These are phyloP conservation scores for Hypocryptadius cinnamomeus DNA, from an alignment of 2,113 vertebrate species.

Conservation along the genomic window DNA sequence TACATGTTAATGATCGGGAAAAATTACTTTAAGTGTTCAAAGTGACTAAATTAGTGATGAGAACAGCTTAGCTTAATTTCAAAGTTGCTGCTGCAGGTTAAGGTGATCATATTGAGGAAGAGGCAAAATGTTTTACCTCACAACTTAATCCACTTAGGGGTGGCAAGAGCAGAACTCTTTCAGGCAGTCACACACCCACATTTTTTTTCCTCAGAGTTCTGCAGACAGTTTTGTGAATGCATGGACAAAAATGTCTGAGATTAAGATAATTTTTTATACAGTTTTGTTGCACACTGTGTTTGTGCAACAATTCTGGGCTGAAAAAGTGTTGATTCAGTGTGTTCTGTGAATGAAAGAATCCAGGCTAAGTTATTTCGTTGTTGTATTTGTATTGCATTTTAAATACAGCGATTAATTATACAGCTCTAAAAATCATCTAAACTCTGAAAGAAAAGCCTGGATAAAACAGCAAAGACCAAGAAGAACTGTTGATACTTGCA, in stretches of 20 bases:
- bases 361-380: background rate
- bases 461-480: background rate
- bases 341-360: background rate
- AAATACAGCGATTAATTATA: background rate
- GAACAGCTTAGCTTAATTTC: background rate
- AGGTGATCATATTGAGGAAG: background rate
- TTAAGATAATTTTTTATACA: background rate
- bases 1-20: background rate
- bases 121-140: background rate
- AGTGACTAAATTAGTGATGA: background rate
- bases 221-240: background rate
- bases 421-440: background rate
- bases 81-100: background rate
- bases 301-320: background rate
- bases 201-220: background rate
- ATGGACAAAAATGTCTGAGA: background rate
- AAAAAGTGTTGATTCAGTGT: background rate
- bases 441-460: background rate
- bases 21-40: background rate
- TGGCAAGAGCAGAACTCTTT: background rate
- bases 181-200: background rate
- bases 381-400: background rate
- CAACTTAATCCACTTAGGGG: background rate
- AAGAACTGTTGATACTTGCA: background rate
- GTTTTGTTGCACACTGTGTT: background rate